Percentiles rank a stretch among this genome's conserved stretches.
Conservation (phyloP, 2,888 invertebrate genomes). For the Oasisia sp. region DNA sequence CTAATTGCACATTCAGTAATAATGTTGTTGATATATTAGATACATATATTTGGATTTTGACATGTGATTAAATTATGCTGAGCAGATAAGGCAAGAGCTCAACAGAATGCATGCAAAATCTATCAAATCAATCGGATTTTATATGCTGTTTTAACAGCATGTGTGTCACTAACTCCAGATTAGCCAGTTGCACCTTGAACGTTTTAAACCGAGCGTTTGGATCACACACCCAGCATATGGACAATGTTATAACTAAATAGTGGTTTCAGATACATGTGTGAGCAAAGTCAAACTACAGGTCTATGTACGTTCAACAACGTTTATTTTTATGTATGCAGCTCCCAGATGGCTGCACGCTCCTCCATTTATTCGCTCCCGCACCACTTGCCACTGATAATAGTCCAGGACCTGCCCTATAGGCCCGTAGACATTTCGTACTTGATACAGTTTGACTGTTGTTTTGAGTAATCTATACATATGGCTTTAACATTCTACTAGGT, state of each 20-base stretch:
- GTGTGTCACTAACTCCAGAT: neutral
- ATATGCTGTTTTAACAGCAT: neutral
- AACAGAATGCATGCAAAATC: neutral
- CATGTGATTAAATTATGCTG: neutral
- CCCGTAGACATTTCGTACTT: too few relatives aligned
- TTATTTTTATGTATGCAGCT: too few relatives aligned
- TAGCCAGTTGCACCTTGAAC: neutral
- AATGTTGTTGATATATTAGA: neutral
- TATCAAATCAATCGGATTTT: neutral
- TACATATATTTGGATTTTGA: neutral
- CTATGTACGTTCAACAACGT: too few relatives aligned
- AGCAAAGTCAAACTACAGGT: too few relatives aligned
- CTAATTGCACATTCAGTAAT: neutral
- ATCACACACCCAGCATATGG: neutral
- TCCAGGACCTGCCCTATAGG: too few relatives aligned
- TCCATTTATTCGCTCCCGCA: too few relatives aligned
- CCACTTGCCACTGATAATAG: too few relatives aligned
- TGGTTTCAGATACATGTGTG: neutral
- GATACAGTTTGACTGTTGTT: too few relatives aligned
- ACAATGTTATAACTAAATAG: neutral
- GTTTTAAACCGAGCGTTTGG: neutral
- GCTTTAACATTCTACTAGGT: too few relatives aligned
- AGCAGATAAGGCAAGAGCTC: neutral
- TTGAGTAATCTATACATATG: too few relatives aligned
- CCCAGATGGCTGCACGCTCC: too few relatives aligned